Evolutionary conservation across 2,797 vertebrate genomes (phyloP), one percentile per base, ranked within the genome.

Genomic region (Oreochromis grahami): DNA sequence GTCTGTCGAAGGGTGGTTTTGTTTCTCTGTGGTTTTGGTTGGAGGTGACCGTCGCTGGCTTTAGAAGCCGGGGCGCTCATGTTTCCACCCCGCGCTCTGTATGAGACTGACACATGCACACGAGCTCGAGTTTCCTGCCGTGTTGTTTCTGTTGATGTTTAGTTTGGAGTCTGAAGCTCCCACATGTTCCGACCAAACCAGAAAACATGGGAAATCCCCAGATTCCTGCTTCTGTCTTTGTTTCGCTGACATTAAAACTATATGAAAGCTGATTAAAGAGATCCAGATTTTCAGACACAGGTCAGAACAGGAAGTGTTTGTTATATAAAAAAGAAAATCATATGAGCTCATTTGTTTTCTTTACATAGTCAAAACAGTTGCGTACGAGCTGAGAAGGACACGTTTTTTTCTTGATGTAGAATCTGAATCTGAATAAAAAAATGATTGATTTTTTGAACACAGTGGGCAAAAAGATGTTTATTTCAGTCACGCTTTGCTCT

Each of bases 171-270:
- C 63, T 81, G 77, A 60, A 43, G 70, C 81, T 85, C 88, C 85
- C 77, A 83, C 89, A 84, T 85, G 91, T 91, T 90, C 65, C 6
- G 29, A 91, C 90, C 77, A 43, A 82, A 87, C 76, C 81, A 36
- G 70, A 76, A 51, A 26, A 65, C 77, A 56, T 2, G 43, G 92
- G 91, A 91, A 93, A 92, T 85, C 89, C 92, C 92, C 91, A 86
- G 74, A 92, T 92, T 90, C 90, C 90, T 89, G 82, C 63, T 10
- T 9, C 83, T 70, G 48, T 32, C 70, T 83, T 65, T 77, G 76
- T 53, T 29, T 65, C 5, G 7, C 51, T 19, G 41, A 51, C 38
- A 58, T 65, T 58, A 34, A 79, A 60, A 78, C 41, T 8, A 48
- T 36, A 5, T 5, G 7, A 9, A 56, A 21, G 24, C 10, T 45